A percentile compares a stretch with the other conserved stretches of the same genome.
Conservation (phyloP, 1,140 invertebrate species). For the Teleogryllus occipitalis region DNA sequence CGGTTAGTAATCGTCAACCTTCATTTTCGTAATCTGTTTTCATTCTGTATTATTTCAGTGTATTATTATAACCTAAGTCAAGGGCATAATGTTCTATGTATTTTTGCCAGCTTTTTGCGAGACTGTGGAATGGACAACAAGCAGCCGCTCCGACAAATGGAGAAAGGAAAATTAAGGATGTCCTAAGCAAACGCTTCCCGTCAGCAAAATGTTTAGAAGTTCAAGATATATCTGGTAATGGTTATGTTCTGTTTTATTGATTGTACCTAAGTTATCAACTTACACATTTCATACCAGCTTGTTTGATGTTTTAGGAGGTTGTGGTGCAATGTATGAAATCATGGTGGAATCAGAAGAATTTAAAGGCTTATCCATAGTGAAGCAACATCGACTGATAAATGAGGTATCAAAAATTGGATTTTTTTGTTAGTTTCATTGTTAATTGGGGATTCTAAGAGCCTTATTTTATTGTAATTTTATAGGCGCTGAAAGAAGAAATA, state of each 20-base stretch:
- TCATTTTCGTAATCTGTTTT: background rate
- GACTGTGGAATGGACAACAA: slow-evolving; percentile 16
- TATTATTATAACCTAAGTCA: background rate
- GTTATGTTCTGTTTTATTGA: background rate
- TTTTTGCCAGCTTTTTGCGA: slow-evolving; percentile 11
- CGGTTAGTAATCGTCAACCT: background rate
- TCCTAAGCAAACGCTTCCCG: slow-evolving; percentile 50
- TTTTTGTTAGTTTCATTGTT: background rate
- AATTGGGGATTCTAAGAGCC: background rate
- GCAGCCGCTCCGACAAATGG: background rate
- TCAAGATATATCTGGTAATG: slow-evolving; percentile 56
- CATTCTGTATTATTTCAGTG: background rate
- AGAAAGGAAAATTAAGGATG: slow-evolving; percentile 37
- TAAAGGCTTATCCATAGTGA: slow-evolving; percentile 61
- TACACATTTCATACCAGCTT: background rate
- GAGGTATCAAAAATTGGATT: slow-evolving; percentile 39
- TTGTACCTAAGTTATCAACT: slow-evolving; percentile 2
- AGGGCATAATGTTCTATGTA: background rate
- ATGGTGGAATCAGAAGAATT: slow-evolving; percentile 67
- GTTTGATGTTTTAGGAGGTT: slow-evolving; percentile 51
- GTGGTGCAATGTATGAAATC: slow-evolving; percentile 83
- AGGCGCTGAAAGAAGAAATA: slow-evolving; percentile 68
- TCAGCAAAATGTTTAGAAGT: slow-evolving; percentile 58
- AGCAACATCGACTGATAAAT: slow-evolving; percentile 74
- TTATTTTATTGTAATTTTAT: slow-evolving; percentile 29